These are phyloP conservation scores for Serripes groenlandicus DNA, from an alignment of 2,888 invertebrate species.

Conservation along the genomic window DNA sequence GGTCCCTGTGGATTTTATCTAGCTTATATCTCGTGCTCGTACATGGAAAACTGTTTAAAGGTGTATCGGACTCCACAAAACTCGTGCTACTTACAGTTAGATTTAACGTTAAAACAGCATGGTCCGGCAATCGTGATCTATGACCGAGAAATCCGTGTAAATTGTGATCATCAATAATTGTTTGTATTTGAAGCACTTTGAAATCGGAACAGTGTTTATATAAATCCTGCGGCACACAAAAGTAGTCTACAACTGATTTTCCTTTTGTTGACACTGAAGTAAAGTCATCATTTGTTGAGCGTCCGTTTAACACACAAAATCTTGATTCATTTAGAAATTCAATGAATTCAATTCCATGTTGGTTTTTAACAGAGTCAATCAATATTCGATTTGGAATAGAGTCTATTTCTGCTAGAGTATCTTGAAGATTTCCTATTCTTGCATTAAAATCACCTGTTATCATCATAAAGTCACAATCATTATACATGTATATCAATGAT, in stretches of 20 bases:
- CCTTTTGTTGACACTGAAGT: not conserved
- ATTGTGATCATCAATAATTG: not conserved
- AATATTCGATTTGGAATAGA: not conserved
- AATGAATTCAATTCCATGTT: too few species aligned
- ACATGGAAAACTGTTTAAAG: not conserved
- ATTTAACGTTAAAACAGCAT: slow-evolving; percentile 3
- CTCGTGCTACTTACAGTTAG: not conserved
- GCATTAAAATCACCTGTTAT: not conserved
- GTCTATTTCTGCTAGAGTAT: not conserved
- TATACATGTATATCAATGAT: not conserved
- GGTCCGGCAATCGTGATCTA: slow-evolving; percentile 11
- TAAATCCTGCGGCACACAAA: not conserved
- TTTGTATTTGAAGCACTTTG: not conserved
- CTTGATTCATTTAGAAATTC: too few species aligned
- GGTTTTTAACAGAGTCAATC: not conserved
- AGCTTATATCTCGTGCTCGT: not conserved
- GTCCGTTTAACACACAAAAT: slow-evolving; percentile 1
- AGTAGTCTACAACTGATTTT: too few species aligned
- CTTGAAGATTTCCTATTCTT: not conserved
- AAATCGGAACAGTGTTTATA: not conserved
- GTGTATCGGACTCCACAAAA: not conserved
- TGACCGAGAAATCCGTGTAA: not conserved
- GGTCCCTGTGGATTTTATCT: not conserved
- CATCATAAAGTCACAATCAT: not conserved
- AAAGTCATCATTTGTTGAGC: slow-evolving; percentile 4